Evolutionary conservation across 2,888 invertebrate genomes (phyloP).

Genomic region (Nomada fucata): DNA sequence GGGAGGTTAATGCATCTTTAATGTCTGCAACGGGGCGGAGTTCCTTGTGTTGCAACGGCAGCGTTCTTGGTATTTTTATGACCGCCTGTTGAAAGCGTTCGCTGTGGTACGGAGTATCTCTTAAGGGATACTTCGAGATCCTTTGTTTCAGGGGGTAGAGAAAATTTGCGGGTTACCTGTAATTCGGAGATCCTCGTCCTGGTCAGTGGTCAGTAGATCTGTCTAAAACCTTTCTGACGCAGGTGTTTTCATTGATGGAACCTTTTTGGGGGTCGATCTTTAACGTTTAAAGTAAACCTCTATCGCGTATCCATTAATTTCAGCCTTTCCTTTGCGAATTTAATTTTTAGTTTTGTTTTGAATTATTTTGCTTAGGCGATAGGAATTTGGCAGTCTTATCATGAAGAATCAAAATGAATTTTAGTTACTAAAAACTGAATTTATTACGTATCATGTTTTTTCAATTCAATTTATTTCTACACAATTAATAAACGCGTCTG

Average conservation of each 20-base stretch:
- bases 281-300: no score
- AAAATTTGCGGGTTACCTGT: not conserved
- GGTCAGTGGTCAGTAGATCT: not conserved
- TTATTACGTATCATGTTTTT: no score
- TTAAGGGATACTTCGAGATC: not conserved
- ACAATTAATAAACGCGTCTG: no score
- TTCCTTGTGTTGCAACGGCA: not conserved
- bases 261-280: no score
- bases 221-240: not conserved
- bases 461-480: no score
- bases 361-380: no score
- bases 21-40: not conserved
- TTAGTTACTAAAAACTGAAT: no score
- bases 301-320: no score
- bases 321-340: no score
- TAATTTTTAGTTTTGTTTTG: no score
- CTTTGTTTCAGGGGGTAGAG: not conserved
- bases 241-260: not conserved
- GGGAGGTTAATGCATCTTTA: constrained; percentile 31
- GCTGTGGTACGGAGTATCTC: not conserved
- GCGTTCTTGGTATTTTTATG: constrained; percentile 17
- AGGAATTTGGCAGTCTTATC: no score
- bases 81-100: not conserved
- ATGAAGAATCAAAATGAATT: no score
- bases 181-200: not conserved